A percentile compares a stretch with the other conserved stretches of the same genome.
Conservation (phyloP, 2,113 vertebrate genomes). For the Theristicus caerulescens region DNA sequence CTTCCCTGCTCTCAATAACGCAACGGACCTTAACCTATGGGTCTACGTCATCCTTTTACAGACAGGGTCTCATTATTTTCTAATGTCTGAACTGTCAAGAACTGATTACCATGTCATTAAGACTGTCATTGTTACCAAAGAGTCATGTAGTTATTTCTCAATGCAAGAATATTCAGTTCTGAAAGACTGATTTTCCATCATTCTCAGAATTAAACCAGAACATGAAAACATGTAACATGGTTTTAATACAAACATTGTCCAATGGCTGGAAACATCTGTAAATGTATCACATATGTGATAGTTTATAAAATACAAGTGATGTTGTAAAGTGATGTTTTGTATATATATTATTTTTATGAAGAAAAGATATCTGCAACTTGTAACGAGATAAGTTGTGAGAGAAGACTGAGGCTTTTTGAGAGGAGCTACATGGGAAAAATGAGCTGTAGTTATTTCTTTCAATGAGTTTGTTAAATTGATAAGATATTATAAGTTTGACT, state of each 20-base stretch:
- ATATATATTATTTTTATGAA: neutral
- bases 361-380: constrained; percentile 17
- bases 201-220: constrained; percentile 44
- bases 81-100: neutral
- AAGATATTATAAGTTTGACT: neutral
- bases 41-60: neutral
- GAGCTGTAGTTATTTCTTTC: neutral
- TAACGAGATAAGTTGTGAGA: constrained; percentile 17
- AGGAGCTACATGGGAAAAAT: neutral
- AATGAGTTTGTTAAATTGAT: neutral
- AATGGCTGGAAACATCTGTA: constrained; percentile 27
- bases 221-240: constrained; percentile 9
- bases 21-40: neutral
- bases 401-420: neutral
- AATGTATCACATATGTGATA: neutral
- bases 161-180: neutral
- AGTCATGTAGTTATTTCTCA: neutral
- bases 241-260: constrained; percentile 31
- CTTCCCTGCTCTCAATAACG: neutral
- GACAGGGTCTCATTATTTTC: neutral
- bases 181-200: neutral
- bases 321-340: constrained; percentile 7
- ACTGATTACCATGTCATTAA: neutral
- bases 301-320: neutral
- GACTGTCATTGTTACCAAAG: neutral